Conservation (phyloP, 2,113 vertebrate species). For the Catharus bicknelli region DNA sequence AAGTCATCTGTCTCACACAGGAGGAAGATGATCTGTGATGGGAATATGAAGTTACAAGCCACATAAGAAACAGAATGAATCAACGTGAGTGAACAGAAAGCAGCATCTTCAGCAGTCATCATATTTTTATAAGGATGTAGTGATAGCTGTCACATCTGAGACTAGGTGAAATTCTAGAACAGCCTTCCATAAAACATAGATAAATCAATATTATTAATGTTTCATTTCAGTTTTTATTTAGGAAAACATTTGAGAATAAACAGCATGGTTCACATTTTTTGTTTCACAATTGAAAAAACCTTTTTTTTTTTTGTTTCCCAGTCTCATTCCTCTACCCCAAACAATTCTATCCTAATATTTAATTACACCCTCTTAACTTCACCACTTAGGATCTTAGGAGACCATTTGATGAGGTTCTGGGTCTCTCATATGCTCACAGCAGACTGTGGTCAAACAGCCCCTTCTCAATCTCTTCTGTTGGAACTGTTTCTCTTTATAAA, state of each 20-base stretch:
- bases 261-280: neutral
- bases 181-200: neutral
- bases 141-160: neutral
- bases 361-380: neutral
- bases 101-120: neutral
- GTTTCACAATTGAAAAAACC: accelerated
- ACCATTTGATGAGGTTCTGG: neutral
- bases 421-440: neutral
- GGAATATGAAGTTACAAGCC: neutral
- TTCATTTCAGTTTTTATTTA: neutral
- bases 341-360: neutral
- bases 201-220: neutral
- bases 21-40: constrained; percentile 79
- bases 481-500: neutral
- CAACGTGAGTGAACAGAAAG: neutral
- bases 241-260: neutral
- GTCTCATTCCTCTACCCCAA: neutral
- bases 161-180: neutral
- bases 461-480: neutral
- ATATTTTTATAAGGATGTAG: neutral
- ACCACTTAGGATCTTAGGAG: neutral
- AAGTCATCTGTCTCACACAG: constrained; percentile 82
- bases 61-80: neutral
- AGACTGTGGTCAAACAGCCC: neutral
- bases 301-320: neutral